These are phyloP conservation scores for Chaetogeoica ovagalla DNA, from an alignment of 2,888 invertebrate species.

Conservation along the genomic window DNA sequence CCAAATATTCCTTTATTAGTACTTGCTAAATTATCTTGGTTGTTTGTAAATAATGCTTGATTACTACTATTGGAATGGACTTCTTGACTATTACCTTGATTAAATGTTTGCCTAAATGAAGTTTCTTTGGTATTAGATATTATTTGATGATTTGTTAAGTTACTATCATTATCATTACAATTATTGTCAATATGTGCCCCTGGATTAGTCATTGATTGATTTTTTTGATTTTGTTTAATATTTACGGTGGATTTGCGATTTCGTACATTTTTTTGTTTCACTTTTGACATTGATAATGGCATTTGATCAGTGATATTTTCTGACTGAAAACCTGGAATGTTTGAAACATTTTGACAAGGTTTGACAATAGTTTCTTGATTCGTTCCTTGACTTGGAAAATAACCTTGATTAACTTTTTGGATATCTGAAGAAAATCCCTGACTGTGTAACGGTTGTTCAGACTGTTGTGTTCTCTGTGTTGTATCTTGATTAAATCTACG, in stretches of 20 bases:
- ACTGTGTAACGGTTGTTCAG: conserved; percentile 32
- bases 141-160: conserved; percentile 26
- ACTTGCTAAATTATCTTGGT: conserved; percentile 25
- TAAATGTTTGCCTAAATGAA: conserved; percentile 42
- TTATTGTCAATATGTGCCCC: conserved; percentile 25
- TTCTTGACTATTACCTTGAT: conserved; percentile 32
- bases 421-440: conserved; percentile 38
- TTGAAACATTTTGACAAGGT: conserved; percentile 18
- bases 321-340: conserved; percentile 27
- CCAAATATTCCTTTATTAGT: conserved; percentile 39
- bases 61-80: conserved; percentile 33
- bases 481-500: conserved; percentile 36
- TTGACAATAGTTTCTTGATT: conserved; percentile 18
- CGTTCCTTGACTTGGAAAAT: conserved; percentile 29
- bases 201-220: conserved; percentile 12
- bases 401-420: conserved; percentile 15
- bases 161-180: conserved; percentile 40
- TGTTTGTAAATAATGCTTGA: conserved; percentile 35
- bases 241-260: conserved; percentile 22
- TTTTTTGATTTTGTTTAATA: conserved; percentile 44
- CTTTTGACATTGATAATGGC: conserved; percentile 11
- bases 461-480: conserved; percentile 22
- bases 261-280: conserved; percentile 28
- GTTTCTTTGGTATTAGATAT: conserved; percentile 33
- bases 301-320: conserved; percentile 36